These are phyloP conservation scores for Premnoplex brunnescens DNA, from an alignment of 2,797 vertebrate species.

Conservation along the genomic window DNA sequence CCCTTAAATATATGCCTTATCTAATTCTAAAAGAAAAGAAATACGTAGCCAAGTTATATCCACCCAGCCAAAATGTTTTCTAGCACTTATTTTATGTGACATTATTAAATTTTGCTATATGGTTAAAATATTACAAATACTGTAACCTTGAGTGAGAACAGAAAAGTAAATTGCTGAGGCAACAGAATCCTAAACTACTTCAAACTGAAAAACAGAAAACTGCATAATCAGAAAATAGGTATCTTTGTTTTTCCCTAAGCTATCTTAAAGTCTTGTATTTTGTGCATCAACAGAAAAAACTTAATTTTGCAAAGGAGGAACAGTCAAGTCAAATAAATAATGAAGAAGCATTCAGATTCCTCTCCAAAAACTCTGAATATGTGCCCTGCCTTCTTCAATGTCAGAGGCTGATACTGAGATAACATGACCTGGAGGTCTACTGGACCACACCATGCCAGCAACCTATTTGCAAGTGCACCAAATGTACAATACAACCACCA, in stretches of 20 bases:
- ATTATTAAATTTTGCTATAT: neutral
- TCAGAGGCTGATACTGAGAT: neutral
- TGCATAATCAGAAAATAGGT: fast-evolving
- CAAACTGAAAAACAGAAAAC: neutral
- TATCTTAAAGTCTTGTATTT: neutral
- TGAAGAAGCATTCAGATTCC: neutral
- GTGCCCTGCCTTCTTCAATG: neutral
- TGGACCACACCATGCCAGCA: neutral
- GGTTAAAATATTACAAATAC: neutral
- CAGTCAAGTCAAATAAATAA: neutral
- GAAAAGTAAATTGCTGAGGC: neutral
- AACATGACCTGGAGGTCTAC: neutral
- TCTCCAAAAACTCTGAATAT: neutral
- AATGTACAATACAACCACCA: neutral
- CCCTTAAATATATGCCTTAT: neutral
- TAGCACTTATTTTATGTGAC: neutral
- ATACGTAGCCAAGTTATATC: neutral
- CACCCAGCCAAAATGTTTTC: neutral
- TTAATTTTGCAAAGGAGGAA: neutral
- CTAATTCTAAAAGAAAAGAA: neutral
- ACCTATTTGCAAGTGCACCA: neutral
- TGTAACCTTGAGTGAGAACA: neutral
- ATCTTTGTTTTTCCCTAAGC: neutral
- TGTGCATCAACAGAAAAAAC: neutral
- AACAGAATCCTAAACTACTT: neutral